Evolutionary conservation across 2,888 invertebrate species (phyloP), one percentile per base, ranked within the genome.

Genomic region (Hecatera dysodea): DNA sequence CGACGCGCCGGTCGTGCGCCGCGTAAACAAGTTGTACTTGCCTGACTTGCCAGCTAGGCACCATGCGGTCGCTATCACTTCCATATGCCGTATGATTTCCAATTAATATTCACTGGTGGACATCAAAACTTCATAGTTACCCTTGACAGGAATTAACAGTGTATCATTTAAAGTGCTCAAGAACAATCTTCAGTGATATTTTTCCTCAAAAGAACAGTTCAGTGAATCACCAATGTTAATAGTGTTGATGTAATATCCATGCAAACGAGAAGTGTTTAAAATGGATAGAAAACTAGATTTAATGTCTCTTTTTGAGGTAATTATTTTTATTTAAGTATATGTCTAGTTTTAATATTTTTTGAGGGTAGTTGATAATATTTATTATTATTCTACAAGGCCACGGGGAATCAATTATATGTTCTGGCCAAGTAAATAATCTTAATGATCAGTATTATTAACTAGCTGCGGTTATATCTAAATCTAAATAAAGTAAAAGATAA

Each of bases 271-370:
- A 88, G 87, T 86, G 86, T 75, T 84, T 75, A 94, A 89, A 86
- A 96, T 96, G 96, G 96, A 96, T 93, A 95, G 91, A 90, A 96
- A 95, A 91, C 86, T 96, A 92, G 96, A 96, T 87, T 88, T 96
- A 67, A 89, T 96, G 89, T 96, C 96, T 22, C 86, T 96, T 65
- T 92, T 96, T 85, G 96, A 96, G 96, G 96, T 96, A 96, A 91
- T 81, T 78, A 69, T 50, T 1, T 1, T 67, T 73, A 72, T n/a
- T 66, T 36, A 60, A 24, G 63, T 42, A 42, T 46, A 39, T 0
- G 1, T 29, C 0, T 0, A 0, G 12, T 24, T 53, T 56, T 2
- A n/a, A 24, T 42, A 36, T 50, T 19, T 66, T 57, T 27, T 67
- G 71, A 46, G 67, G 70, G 81, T 83, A 81, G 48, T 69, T 63